Conservation (phyloP, 2,113 vertebrate genomes). For the Balaenoptera acutorostrata region DNA sequence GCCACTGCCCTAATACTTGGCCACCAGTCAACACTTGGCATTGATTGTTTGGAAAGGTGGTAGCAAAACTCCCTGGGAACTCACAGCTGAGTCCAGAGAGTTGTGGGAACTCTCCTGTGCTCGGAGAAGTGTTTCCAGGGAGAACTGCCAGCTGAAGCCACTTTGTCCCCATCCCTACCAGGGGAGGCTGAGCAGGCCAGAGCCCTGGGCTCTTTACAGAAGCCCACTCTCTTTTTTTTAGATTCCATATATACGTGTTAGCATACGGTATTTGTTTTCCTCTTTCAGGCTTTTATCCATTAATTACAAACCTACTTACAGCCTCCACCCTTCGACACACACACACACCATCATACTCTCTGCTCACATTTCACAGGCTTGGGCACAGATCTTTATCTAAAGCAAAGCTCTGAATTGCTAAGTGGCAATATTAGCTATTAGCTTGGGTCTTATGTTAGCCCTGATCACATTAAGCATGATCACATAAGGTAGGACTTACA, state of each 20-base stretch:
- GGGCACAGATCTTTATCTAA: neutral
- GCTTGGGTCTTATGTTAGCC: neutral
- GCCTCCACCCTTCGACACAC: neutral
- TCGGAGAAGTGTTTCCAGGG: neutral
- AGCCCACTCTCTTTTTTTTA: neutral
- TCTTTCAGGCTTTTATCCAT: neutral
- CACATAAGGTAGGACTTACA: neutral
- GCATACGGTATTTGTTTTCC: no score
- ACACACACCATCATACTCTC: neutral
- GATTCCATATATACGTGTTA: no score
- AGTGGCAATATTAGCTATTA: neutral
- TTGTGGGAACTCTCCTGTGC: neutral
- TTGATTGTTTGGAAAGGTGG: neutral
- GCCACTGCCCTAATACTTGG: neutral
- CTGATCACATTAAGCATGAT: neutral
- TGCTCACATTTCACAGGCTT: neutral
- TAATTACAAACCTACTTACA: neutral
- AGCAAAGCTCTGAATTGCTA: conserved; percentile 26
- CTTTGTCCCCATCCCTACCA: neutral
- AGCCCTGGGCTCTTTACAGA: neutral
- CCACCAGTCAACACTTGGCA: neutral
- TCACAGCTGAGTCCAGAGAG: neutral
- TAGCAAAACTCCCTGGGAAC: neutral
- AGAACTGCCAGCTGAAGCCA: neutral
- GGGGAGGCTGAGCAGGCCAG: neutral